Evolutionary conservation across 2,797 vertebrate genomes (phyloP), one percentile per base, ranked within the genome.

Genomic region (Xenops minutus): DNA sequence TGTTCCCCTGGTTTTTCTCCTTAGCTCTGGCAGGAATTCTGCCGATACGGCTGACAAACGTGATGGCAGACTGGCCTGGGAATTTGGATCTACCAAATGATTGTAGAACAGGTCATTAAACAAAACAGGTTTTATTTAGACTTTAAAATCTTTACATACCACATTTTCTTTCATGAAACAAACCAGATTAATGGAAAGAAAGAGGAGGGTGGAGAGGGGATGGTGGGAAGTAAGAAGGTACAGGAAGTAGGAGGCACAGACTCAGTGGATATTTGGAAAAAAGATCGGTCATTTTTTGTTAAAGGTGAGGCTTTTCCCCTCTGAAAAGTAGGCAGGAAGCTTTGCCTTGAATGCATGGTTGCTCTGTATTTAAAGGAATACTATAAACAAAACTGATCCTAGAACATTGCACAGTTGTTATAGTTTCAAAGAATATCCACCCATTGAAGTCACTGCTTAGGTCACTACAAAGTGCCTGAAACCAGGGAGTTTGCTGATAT

Each of bases 1-100:
- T 91, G 84, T 85, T 73, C 54, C 64, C 71, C 84, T 97, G 94
- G 68, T 97, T 96, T 80, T 96, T 97, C 81, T 94, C 78, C 86
- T 76, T n/a, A 58, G 68, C 68, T 83, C 56, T 85, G 78, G 61
- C 49, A 89, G 82, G 84, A 96, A 74, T 97, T 94, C 78, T 80
- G 78, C 62, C 1, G 29, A 15, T 48, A 67, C 1, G 5, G 54
- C 56, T 89, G 91, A 91, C 61, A 80, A 79, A 79, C 0, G 1
- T 2, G 23, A 92, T 0, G 3, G 77, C 80, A 82, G 92, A 43
- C 88, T 85, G 75, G 78, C 72, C 72, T 85, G 88, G 86, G 91
- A 93, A 85, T 94, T 91, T 55, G 80, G 78, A 87, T 66, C 66
- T 78, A 48, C 36, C 43, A 78, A 66, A 84, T 86, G 34, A 46